Evolutionary conservation across 1,140 invertebrate genomes (phyloP).

Genomic region (Meteorus sp.): DNA sequence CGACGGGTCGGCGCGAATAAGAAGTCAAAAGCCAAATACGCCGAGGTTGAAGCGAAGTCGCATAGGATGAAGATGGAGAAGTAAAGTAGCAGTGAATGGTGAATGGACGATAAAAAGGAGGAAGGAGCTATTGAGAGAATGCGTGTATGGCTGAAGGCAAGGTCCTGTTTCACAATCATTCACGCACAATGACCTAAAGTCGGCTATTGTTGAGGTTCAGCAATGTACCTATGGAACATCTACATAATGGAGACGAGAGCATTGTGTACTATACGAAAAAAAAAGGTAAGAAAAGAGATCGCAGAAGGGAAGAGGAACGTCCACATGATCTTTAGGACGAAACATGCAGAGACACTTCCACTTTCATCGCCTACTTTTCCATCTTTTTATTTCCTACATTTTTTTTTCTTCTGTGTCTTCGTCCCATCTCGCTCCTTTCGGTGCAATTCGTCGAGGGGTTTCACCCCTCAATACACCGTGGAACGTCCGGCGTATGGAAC

Average conservation of each 20-base stretch:
- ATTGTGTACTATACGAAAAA: constrained; percentile 36
- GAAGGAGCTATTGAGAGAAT: neutral
- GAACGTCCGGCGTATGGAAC: constrained; percentile 31
- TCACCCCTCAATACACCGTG: constrained; percentile 9
- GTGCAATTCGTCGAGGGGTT: constrained; percentile 7
- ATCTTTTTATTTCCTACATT: too few species aligned
- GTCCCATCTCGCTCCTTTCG: too few species aligned
- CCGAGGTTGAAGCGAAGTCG: too few species aligned
- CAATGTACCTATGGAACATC: constrained; percentile 32
- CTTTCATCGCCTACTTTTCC: too few species aligned
- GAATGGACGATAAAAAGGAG: constrained; percentile 8
- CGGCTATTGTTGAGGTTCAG: constrained; percentile 38
- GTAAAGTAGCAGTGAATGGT: neutral
- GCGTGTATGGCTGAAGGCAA: neutral
- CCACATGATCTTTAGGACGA: too few species aligned
- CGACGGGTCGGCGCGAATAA: too few species aligned
- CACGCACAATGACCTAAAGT: constrained; percentile 40
- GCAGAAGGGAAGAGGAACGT: too few species aligned
- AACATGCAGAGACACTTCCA: too few species aligned
- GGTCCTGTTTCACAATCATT: constrained; percentile 30
- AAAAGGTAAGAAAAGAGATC: constrained; percentile 25
- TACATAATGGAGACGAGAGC: constrained; percentile 37
- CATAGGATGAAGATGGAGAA: too few species aligned
- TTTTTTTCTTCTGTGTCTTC: too few species aligned
- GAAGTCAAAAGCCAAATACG: too few species aligned